phyloP scores from a whole-genome alignment of 2,888 invertebrate genomes.

The Morpho helenor region DNA sequence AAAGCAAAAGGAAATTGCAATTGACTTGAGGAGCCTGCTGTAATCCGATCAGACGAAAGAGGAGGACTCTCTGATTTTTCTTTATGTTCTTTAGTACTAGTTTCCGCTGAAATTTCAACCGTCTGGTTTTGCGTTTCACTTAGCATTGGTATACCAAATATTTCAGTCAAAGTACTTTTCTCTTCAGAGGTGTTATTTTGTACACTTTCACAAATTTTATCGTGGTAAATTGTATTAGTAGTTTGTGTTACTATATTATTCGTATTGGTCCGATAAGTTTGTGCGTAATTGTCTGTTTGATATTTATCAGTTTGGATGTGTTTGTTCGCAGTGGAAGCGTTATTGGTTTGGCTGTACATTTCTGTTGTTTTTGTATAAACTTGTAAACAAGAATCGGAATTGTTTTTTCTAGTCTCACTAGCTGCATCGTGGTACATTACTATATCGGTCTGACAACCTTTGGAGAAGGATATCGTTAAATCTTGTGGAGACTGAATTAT shows the following conservation, averaged over 20 bases:
- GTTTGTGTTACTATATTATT: conserved; percentile 33
- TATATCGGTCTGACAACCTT: conserved; percentile 67
- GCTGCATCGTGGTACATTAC: conserved; percentile 58
- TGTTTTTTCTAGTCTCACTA: conserved; percentile 61
- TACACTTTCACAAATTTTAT: too few species aligned
- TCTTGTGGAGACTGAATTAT: conserved; percentile 64
- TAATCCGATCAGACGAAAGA: conserved; percentile 55
- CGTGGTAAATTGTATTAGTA: too few species aligned
- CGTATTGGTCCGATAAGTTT: conserved; percentile 56
- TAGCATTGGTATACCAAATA: conserved; percentile 13
- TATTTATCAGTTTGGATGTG: conserved; percentile 50
- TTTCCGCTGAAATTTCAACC: conserved; percentile 18
- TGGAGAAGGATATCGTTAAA: conserved; percentile 48
- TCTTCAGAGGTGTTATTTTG: conserved; percentile 17
- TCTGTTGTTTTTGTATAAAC: conserved; percentile 49
- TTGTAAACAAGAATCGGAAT: conserved; percentile 61
- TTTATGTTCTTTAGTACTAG: conserved; percentile 28
- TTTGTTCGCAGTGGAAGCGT: conserved; percentile 58
- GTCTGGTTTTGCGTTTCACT: conserved; percentile 23
- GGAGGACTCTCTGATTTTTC: conserved; percentile 73
- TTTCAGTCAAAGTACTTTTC: conserved; percentile 37
- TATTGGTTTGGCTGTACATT: conserved; percentile 64
- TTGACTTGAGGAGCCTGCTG: conserved; percentile 41
- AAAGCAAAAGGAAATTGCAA: conserved; percentile 63
- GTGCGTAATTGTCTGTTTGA: conserved; percentile 42